Percentiles rank a stretch among this genome's conserved stretches.
Conservation (phyloP, 2,113 vertebrate genomes). For the Actenoides hombroni region DNA sequence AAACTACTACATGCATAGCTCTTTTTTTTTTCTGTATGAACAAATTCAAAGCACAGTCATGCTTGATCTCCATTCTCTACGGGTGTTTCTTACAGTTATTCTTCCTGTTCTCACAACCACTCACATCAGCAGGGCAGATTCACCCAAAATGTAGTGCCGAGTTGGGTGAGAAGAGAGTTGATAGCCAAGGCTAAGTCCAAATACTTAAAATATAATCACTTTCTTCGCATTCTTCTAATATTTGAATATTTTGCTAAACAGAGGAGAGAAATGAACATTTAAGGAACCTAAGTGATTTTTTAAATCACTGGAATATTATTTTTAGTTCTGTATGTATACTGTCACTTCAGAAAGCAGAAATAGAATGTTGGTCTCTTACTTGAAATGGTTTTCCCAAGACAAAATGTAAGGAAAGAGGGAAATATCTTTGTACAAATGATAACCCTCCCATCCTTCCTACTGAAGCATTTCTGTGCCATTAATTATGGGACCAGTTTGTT, state of each 20-base stretch:
- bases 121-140: neutral
- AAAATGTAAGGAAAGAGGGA: neutral
- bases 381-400: neutral
- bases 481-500: neutral
- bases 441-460: neutral
- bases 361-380: neutral
- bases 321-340: neutral
- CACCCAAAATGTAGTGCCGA: neutral
- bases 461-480: neutral
- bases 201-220: neutral
- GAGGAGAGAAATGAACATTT: neutral
- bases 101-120: neutral
- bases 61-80: neutral
- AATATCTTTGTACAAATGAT: neutral
- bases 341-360: neutral
- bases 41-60: fast-evolving
- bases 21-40: neutral
- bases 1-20: neutral
- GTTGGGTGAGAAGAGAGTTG: neutral
- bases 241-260: neutral
- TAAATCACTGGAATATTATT: neutral
- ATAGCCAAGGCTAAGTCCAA: neutral
- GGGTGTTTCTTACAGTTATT: neutral
- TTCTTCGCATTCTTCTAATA: neutral
- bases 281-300: neutral